Base-by-base conservation (phyloP, 1,140 invertebrate genomes). In the Condylostylus longicornis region DNA sequence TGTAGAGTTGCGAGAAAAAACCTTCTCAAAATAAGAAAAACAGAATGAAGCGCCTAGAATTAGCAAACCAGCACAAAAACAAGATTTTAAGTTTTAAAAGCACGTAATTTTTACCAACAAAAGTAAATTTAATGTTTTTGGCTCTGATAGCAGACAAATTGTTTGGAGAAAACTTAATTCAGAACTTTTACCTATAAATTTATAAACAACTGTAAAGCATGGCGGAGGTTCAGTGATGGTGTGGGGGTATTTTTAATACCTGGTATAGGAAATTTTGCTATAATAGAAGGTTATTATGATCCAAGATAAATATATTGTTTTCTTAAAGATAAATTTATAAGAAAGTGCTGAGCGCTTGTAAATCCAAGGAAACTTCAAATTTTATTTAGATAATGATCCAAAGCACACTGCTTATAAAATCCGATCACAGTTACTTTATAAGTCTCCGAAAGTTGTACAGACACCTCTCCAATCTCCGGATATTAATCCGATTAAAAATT, bases 151-250 rank as follows among this genome's bases (percentile, higher is more conserved):
- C n/a, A n/a, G n/a, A n/a, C n/a, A n/a, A n/a, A n/a, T n/a, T n/a
- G n/a, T n/a, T n/a, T n/a, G n/a, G n/a, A n/a, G n/a, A n/a, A n/a
- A n/a, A n/a, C n/a, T n/a, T n/a, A n/a, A n/a, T n/a, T n/a, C n/a
- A n/a, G n/a, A n/a, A n/a, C n/a, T n/a, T n/a, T n/a, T n/a, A n/a
- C n/a, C n/a, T n/a, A 37, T 18, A 28, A 28, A 51, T 43, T 36
- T 44, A 14, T 35, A 28, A 13, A 14, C 50, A 23, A 62, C 61
- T 2, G 48, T 63, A 12, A 63, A 63, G 42, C 51, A 60, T 38
- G 50, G 54, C 25, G 49, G 53, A n/a, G 50, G 52, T 25, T 33
- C 18, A 20, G 36, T 55, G 5, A 57, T 62, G 52, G 47, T 57
- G n/a, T 62, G 56, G 54, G 60, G 49, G 12, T 50, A 41, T 31